Percentiles rank a stretch among this genome's conserved stretches.
These are phyloP conservation scores for Anabas testudineus DNA, from an alignment of 2,797 vertebrate species.

Conservation along the genomic window DNA sequence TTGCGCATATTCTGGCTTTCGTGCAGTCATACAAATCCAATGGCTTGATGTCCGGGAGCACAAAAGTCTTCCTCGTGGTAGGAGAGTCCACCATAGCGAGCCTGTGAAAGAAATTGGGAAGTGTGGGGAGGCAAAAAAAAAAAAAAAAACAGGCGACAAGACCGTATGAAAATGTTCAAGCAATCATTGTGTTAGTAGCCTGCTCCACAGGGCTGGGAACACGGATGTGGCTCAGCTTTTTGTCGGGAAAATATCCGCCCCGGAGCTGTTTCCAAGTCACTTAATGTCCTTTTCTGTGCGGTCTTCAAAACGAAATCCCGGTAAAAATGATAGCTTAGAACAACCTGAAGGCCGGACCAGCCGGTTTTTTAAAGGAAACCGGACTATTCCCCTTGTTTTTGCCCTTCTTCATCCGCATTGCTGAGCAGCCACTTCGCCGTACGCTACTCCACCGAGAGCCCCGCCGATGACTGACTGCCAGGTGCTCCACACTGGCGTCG, in stretches of 20 bases:
- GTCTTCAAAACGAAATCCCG: constrained; percentile 21
- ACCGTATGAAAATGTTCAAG: constrained; percentile 67
- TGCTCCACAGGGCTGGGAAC: constrained; percentile 72
- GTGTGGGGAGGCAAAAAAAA: constrained; percentile 41
- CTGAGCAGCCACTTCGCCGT: constrained; percentile 60
- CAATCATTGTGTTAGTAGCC: constrained; percentile 75
- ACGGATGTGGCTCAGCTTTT: constrained; percentile 76
- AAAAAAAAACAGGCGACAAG: no score
- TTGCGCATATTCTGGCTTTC: constrained; percentile 92
- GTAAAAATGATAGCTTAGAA: constrained; percentile 3
- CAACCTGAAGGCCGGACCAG: constrained; percentile 22
- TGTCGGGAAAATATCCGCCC: constrained; percentile 75
- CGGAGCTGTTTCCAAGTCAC: constrained; percentile 57
- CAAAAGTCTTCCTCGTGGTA: constrained; percentile 89
- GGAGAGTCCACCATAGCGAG: constrained; percentile 89
- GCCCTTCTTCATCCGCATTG: constrained; percentile 81
- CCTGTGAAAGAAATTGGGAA: constrained; percentile 48
- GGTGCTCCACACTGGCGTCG: constrained; percentile 81
- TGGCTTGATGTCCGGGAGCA: constrained; percentile 92
- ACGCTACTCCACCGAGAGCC: constrained; percentile 59
- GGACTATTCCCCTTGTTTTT: constrained; percentile 73
- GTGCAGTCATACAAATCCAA: constrained; percentile 91
- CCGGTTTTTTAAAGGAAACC: constrained; percentile 54
- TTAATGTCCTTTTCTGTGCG: constrained; percentile 37
- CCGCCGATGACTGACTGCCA: constrained; percentile 80